These are phyloP conservation scores for Leptinotarsa lineolata DNA, from an alignment of 1,140 invertebrate genomes.

Conservation along the genomic window DNA sequence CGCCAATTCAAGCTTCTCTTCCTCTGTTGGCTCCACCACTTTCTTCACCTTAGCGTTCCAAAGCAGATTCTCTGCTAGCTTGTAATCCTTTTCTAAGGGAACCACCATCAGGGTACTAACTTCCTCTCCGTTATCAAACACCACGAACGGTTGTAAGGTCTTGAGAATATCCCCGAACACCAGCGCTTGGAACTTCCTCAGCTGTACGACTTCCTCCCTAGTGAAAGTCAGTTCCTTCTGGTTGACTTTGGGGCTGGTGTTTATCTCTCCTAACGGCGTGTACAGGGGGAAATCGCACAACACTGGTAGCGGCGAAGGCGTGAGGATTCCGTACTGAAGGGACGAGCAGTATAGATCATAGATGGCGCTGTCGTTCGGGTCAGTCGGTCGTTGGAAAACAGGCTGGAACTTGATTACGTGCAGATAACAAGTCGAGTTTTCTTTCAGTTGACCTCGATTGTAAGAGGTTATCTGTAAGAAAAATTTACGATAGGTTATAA, in stretches of 20 bases:
- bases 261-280: slow-evolving; percentile 79
- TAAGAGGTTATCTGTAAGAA: slow-evolving; percentile 29
- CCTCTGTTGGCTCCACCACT: slow-evolving; percentile 54
- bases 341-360: slow-evolving; percentile 45
- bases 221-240: slow-evolving; percentile 59
- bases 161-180: slow-evolving; percentile 74
- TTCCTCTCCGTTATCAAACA: slow-evolving; percentile 66
- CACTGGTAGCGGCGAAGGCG: slow-evolving; percentile 61
- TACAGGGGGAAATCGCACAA: slow-evolving; percentile 83
- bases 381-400: slow-evolving; percentile 34
- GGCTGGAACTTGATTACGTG: slow-evolving; percentile 49
- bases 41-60: slow-evolving; percentile 58
- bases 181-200: slow-evolving; percentile 64
- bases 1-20: slow-evolving; percentile 65
- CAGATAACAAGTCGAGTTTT: slow-evolving; percentile 40
- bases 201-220: slow-evolving; percentile 59
- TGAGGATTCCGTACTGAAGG: slow-evolving; percentile 64
- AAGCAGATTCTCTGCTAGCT: slow-evolving; percentile 65
- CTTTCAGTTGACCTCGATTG: slow-evolving; percentile 22
- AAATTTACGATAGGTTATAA: not conserved
- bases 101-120: slow-evolving; percentile 78
- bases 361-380: slow-evolving; percentile 33
- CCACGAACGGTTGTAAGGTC: slow-evolving; percentile 78
- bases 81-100: slow-evolving; percentile 59
- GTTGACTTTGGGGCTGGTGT: slow-evolving; percentile 65